These are phyloP conservation scores for Bellardia bayeri DNA, from an alignment of 2,888 invertebrate genomes.

Conservation along the genomic window DNA sequence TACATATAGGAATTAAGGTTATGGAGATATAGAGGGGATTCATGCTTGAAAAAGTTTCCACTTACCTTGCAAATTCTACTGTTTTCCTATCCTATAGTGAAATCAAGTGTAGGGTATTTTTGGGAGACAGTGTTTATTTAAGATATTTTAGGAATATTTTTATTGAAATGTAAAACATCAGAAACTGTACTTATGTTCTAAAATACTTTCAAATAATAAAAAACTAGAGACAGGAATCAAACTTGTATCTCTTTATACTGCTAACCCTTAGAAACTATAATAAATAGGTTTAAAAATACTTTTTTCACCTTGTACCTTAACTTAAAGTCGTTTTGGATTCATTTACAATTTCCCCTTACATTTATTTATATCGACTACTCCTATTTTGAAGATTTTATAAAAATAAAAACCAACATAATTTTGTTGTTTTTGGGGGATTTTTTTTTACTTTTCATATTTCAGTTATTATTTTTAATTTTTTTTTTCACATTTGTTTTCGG, in stretches of 20 bases:
- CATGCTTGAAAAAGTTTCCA: slow-evolving; percentile 54
- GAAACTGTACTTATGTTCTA: no score
- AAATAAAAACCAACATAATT: slow-evolving; percentile 16
- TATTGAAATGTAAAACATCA: no score
- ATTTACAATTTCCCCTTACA: neutral
- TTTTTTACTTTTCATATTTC: slow-evolving; percentile 30
- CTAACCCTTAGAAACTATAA: no score
- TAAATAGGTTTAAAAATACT: no score
- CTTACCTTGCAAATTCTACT: slow-evolving; percentile 44
- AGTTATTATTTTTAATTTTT: slow-evolving; percentile 45
- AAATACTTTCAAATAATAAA: no score
- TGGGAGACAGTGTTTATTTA: neutral
- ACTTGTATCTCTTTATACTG: no score
- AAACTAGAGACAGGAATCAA: no score
- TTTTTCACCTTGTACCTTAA: neutral
- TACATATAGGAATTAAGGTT: neutral
- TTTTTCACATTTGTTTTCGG: slow-evolving; percentile 17
- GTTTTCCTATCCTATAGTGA: slow-evolving; percentile 5
- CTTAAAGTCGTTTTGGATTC: neutral
- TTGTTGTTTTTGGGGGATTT: slow-evolving; percentile 3
- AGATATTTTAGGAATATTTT: no score
- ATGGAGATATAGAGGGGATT: slow-evolving; percentile 21
- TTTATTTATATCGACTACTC: slow-evolving; percentile 10
- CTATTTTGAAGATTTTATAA: neutral
- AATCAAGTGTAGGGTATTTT: slow-evolving; percentile 22